phyloP scores from a whole-genome alignment of 2,888 invertebrate genomes.

The Brenthis daphne region DNA sequence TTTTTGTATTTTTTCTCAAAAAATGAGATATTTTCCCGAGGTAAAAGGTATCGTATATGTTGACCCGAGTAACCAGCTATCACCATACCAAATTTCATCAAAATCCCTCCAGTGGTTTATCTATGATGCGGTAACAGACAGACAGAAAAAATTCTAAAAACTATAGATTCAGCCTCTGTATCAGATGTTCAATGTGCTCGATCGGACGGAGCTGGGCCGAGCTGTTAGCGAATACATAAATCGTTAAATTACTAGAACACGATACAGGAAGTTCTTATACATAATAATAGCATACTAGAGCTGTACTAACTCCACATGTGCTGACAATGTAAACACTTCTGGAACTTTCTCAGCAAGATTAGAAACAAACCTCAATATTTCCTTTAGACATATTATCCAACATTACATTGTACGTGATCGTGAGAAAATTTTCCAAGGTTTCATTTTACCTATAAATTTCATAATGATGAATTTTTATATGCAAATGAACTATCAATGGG shows the following conservation, averaged over 20 bases:
- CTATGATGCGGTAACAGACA: too few species aligned
- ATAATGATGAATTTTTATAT: not conserved
- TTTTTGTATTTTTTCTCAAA: too few species aligned
- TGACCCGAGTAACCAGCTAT: too few species aligned
- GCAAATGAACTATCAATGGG: slow-evolving; percentile 14
- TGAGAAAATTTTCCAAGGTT: slow-evolving; percentile 35
- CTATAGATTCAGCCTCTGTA: too few species aligned
- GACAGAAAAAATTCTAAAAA: too few species aligned
- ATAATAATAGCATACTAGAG: slow-evolving; percentile 35
- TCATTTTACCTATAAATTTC: slow-evolving; percentile 7
- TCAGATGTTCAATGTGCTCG: slow-evolving; percentile 19
- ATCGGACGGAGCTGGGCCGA: slow-evolving; percentile 20
- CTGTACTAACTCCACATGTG: slow-evolving; percentile 37
- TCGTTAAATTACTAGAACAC: slow-evolving; percentile 34
- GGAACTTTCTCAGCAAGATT: slow-evolving; percentile 38
- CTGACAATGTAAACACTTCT: slow-evolving; percentile 39
- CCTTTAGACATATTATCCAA: slow-evolving; percentile 31
- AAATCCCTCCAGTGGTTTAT: too few species aligned
- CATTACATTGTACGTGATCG: slow-evolving; percentile 28
- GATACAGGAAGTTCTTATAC: slow-evolving; percentile 33
- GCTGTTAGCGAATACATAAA: slow-evolving; percentile 35
- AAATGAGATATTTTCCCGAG: too few species aligned
- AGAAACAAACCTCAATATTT: slow-evolving; percentile 37
- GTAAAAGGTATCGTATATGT: too few species aligned
- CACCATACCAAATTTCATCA: too few species aligned